Conservation (phyloP, 1,140 invertebrate species). For the Conus ventricosus region DNA sequence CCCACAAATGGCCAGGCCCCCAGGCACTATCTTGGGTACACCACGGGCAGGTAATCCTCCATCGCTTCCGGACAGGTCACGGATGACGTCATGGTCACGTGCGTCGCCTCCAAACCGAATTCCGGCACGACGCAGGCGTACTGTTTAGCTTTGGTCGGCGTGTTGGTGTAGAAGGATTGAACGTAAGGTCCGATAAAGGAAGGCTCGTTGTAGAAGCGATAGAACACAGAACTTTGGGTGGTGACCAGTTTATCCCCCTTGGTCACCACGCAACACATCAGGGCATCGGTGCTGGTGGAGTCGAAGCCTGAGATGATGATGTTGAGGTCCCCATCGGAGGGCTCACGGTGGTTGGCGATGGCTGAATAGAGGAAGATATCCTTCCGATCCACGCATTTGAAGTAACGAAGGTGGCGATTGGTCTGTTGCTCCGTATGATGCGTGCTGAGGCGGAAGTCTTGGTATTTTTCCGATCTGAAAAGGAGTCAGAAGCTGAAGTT, state of each 20-base stretch:
- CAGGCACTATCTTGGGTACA: slow-evolving; percentile 3
- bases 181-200: slow-evolving; percentile 25
- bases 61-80: slow-evolving; percentile 21
- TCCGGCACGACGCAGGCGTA: slow-evolving; percentile 33
- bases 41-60: slow-evolving; percentile 37
- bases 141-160: slow-evolving; percentile 30
- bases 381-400: background rate
- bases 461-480: background rate
- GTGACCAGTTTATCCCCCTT: slow-evolving; percentile 21
- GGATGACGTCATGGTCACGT: slow-evolving; percentile 36
- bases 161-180: slow-evolving; percentile 11
- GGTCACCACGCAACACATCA: slow-evolving; percentile 30
- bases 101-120: slow-evolving; percentile 18
- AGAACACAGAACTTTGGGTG: background rate
- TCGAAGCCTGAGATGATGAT: slow-evolving; percentile 40
- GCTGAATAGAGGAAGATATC: slow-evolving; percentile 45
- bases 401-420: slow-evolving; percentile 7
- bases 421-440: no score
- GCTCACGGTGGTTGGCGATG: slow-evolving; percentile 37
- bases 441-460: background rate
- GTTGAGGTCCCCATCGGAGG: slow-evolving; percentile 27
- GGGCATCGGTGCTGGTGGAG: background rate
- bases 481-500: background rate
- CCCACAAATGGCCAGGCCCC: slow-evolving; percentile 39
- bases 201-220: slow-evolving; percentile 30